phyloP scores from a whole-genome alignment of 2,797 vertebrate species.

The Rhinophrynus dorsalis region DNA sequence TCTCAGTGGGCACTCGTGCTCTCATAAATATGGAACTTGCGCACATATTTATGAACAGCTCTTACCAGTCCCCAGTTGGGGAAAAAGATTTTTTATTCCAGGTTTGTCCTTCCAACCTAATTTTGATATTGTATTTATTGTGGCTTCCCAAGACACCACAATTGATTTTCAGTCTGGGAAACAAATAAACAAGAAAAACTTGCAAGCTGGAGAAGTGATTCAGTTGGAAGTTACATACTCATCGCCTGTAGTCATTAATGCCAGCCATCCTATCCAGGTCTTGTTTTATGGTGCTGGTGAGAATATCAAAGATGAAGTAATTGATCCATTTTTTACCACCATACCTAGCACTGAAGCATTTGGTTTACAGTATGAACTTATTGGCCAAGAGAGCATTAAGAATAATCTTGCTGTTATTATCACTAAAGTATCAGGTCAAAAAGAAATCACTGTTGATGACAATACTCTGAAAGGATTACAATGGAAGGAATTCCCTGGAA shows the following conservation, averaged over 20 bases:
- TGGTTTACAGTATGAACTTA: not conserved
- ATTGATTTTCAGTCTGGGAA: slow-evolving; percentile 50
- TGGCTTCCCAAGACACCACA: slow-evolving; percentile 68
- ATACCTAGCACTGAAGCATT: not conserved
- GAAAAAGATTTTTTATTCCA: slow-evolving; percentile 66
- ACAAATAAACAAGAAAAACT: not conserved
- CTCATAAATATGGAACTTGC: slow-evolving; percentile 62
- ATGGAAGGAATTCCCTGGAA: not conserved
- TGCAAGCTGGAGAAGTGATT: slow-evolving; percentile 51
- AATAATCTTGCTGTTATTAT: slow-evolving; percentile 40
- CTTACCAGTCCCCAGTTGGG: slow-evolving; percentile 71
- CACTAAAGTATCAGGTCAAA: not conserved
- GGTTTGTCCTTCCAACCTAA: slow-evolving; percentile 58
- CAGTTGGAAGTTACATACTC: slow-evolving; percentile 36
- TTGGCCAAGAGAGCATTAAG: not conserved
- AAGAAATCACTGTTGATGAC: not conserved
- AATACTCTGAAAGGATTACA: not conserved
- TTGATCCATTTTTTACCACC: not conserved
- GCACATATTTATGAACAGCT: slow-evolving; percentile 76
- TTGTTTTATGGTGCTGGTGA: not conserved
- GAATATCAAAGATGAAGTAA: not conserved
- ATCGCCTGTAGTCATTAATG: slow-evolving; percentile 59
- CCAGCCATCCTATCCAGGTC: slow-evolving; percentile 68
- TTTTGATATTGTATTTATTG: slow-evolving; percentile 63
- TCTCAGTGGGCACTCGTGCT: slow-evolving; percentile 70